Evolutionary conservation across 2,113 vertebrate species (phyloP), one percentile per base, ranked within the genome.

Genomic region (Nothobranchius kuhntae): DNA sequence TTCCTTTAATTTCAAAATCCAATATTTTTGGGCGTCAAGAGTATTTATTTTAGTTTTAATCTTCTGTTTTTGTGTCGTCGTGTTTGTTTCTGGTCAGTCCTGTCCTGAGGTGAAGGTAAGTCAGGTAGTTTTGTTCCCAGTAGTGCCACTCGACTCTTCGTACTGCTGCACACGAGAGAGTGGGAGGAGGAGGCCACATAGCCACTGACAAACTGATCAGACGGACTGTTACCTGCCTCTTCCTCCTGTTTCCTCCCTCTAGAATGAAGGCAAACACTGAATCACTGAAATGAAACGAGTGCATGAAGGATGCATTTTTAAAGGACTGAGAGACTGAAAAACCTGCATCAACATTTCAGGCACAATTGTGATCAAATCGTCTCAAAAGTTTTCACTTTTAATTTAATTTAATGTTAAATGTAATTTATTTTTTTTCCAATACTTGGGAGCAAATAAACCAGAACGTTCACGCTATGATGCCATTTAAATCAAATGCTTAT

Each of bases 331-430:
- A 79, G 69, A 85, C 82, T 86, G 80, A 84, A 81, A 84, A 78
- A 59, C 78, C 72, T 73, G 61, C 68, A 73, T 86, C 77, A 79
- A 78, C 79, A 85, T 89, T 91, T 87, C 86, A 86, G 83, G 62
- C 83, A 78, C 81, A 86, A 45, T 82, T 71, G 80, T 88, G 83
- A 83, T 89, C 72, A 77, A 87, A 90, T 84, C 13, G 70, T 81
- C 75, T 86, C 68, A 38, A 84, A 84, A 61, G 30, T 3, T 78
- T 89, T 85, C 86, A 82, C 77, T 90, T 90, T 89, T 88, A 91
- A 90, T 91, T 91, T 91, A 91, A 89, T 91, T 90, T 89, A 91
- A 90, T 87, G 77, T 91, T 80, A 83, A 84, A 78, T 88, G 63
- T 91, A 88, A 90, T 89, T 90, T 90, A 87, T 91, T 92, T 89